Evolutionary conservation across 2,113 vertebrate genomes (phyloP), one percentile per base, ranked within the genome.

Genomic region (Gopherus evgoodei): DNA sequence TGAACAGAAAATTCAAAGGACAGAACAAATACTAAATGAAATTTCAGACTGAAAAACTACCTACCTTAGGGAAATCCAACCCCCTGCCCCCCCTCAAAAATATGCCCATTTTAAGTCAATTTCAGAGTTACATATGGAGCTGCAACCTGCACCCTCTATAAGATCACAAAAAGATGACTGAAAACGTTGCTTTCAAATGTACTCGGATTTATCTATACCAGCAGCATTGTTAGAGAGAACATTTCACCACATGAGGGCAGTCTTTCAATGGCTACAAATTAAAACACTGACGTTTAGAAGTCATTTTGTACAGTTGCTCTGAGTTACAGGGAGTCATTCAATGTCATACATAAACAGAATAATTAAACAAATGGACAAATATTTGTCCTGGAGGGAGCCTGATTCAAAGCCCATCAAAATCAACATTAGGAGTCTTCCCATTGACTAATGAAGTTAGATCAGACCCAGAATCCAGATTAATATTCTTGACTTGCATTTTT

Each of bases 241-340:
- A 11, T 49, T 83, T 95, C 56, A 82, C 97, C 97, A 91, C 97
- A 22, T 93, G 97, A 96, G 94, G 96, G 96, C 97, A 97, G 93
- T 54, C 62, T 85, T 89, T 93, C 69, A 93, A 59, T 86, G 76
- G 90, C 52, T 86, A 35, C 69, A 47, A 88, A 54, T 35, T 54
- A 91, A 78, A 90, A 88, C 5, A 25, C 11, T 9, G 17, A 2
- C 4, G 3, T 2, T 75, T 1, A 2, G 31, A 3, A 80, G 76
- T 75, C 19, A 8, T 54, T 85, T 50, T 80, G 44, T n/a, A 2
- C 0, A 16, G 5, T 25, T n/a, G 84, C 78, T 81, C 27, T 52
- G 14, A 1, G n/a, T 24, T 56, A 35, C 1, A 85, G 82, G 10
- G 29, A 54, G 44, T 6, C 52, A 11, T 56, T 44, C 27, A 25